Conservation (phyloP, 2,113 vertebrate species). For the Haliaeetus leucogaster region DNA sequence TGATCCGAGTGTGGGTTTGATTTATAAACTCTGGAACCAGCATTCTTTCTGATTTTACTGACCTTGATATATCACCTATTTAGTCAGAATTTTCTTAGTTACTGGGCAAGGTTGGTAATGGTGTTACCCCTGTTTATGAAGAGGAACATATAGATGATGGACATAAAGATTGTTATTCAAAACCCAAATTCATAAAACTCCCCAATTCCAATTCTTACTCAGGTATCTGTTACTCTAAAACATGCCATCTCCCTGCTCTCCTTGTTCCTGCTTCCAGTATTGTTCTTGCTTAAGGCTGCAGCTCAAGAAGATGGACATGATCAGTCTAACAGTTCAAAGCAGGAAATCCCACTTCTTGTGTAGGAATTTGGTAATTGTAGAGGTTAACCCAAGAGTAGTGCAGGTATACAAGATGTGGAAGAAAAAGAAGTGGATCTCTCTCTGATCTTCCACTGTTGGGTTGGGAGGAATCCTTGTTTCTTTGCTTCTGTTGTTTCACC, state of each 20-base stretch:
- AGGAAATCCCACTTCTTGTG: background rate
- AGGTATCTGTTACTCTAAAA: background rate
- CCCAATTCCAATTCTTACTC: background rate
- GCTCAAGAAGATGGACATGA: rapidly evolving
- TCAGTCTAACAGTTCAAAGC: background rate
- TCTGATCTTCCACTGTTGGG: background rate
- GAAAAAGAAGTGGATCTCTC: background rate
- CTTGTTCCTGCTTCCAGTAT: background rate
- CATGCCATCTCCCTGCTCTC: background rate
- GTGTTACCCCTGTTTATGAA: background rate
- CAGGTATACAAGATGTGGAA: background rate
- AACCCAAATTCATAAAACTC: background rate
- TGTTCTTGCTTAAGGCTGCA: background rate
- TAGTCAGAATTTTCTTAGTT: background rate
- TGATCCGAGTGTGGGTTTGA: background rate
- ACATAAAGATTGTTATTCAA: background rate
- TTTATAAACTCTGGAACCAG: background rate
- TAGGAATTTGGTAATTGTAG: background rate
- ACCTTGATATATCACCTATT: background rate
- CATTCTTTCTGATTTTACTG: background rate
- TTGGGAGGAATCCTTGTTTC: background rate
- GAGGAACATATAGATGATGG: background rate
- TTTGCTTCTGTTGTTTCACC: background rate
- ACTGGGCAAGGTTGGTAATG: background rate
- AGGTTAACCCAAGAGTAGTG: background rate